Conservation (phyloP, 2,797 vertebrate species). For the Sarcoramphus papa region DNA sequence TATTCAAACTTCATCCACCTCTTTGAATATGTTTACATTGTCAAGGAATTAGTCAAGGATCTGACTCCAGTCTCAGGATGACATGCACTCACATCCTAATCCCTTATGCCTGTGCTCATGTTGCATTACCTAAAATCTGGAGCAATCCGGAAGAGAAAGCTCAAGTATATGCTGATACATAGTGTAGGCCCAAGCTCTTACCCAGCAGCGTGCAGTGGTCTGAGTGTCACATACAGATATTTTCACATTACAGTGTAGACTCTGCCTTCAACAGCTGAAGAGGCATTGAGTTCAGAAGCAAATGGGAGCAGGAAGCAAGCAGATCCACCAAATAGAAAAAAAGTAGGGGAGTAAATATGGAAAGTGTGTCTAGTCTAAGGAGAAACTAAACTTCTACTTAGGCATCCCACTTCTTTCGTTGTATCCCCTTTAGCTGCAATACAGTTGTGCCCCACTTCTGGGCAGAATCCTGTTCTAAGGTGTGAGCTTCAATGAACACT, state of each 20-base stretch:
- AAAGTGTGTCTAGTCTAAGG: not conserved
- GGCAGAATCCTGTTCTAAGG: not conserved
- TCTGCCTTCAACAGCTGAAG: not conserved
- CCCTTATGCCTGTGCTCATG: not conserved
- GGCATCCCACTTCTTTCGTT: not conserved
- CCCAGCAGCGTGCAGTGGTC: not conserved
- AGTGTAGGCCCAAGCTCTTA: not conserved
- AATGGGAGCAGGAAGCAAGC: not conserved
- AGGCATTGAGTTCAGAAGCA: not conserved
- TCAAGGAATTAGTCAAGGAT: not conserved
- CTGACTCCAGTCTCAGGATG: not conserved
- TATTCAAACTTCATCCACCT: not conserved
- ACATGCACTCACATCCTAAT: not conserved
- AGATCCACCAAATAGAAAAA: not conserved
- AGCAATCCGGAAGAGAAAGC: not conserved
- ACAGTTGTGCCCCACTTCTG: not conserved
- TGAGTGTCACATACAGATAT: not conserved
- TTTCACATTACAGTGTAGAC: not conserved
- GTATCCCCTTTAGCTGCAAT: not conserved
- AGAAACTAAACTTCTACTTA: not conserved
- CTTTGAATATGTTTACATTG: not conserved
- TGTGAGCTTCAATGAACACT: not conserved
- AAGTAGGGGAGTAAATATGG: accelerated
- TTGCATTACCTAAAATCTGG: not conserved
- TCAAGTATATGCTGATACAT: not conserved